Conservation (phyloP, 2,888 invertebrate genomes). For the Crocallis elinguaria region DNA sequence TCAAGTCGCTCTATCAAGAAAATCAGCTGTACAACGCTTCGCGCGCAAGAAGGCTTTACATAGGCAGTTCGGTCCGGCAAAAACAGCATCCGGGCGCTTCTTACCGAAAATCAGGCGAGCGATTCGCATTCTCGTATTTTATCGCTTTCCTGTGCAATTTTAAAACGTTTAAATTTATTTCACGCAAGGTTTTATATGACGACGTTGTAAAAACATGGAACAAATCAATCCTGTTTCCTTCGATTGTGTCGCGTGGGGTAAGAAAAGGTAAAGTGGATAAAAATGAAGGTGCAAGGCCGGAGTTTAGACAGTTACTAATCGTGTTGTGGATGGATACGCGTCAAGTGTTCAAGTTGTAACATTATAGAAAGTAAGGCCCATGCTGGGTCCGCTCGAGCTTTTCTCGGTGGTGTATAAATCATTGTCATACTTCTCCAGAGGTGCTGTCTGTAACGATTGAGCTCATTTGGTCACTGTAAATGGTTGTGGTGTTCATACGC, state of each 20-base stretch:
- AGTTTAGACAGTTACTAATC: conserved; percentile 53
- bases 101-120: conserved; percentile 22
- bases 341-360: conserved; percentile 44
- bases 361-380: conserved; percentile 54
- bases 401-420: conserved; percentile 56
- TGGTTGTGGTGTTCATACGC: conserved; percentile 37
- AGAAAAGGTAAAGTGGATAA: neutral
- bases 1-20: neutral
- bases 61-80: conserved; percentile 19
- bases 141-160: conserved; percentile 30
- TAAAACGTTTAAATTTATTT: conserved; percentile 34
- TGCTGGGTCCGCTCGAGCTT: conserved; percentile 31
- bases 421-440: conserved; percentile 59
- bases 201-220: conserved; percentile 34
- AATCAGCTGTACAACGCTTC: neutral
- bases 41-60: conserved; percentile 16
- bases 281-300: conserved; percentile 38
- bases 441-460: conserved; percentile 46
- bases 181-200: conserved; percentile 22
- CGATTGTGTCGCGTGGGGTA: conserved; percentile 18
- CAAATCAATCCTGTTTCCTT: conserved; percentile 40
- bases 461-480: conserved; percentile 52
- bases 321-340: conserved; percentile 45
- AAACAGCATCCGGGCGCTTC: conserved; percentile 32
- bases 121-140: conserved; percentile 27